phyloP scores from a whole-genome alignment of 2,797 vertebrate genomes.

The Todus mexicanus region DNA sequence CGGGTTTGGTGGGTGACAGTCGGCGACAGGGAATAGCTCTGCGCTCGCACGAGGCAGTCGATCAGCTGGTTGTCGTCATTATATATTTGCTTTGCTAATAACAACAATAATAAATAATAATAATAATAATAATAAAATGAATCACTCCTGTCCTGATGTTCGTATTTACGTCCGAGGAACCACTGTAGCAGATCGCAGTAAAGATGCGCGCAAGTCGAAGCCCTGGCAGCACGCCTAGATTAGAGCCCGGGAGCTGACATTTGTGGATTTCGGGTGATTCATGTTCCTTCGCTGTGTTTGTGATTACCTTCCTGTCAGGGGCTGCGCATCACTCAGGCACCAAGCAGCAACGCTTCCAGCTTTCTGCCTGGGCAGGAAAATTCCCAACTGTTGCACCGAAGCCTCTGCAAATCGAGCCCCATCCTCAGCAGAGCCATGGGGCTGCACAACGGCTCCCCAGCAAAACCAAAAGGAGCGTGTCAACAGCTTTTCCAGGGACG shows the following conservation, averaged over 20 bases:
- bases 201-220: not conserved
- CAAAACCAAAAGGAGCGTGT: fast-evolving
- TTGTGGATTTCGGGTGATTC: not conserved
- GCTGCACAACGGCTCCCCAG: not conserved
- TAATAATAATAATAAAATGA: not conserved
- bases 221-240: not conserved
- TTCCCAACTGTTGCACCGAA: conserved; percentile 29
- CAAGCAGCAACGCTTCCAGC: not conserved
- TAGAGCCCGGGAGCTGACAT: not conserved
- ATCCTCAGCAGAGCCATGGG: fast-evolving
- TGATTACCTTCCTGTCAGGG: not conserved
- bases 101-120: not conserved
- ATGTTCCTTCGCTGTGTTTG: not conserved
- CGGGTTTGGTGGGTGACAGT: not conserved
- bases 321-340: not conserved
- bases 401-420: not conserved
- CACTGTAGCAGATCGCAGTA: not conserved
- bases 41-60: not conserved
- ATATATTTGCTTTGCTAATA: conserved; percentile 6
- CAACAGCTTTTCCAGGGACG: not conserved
- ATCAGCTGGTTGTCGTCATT: not conserved
- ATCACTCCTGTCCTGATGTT: not conserved
- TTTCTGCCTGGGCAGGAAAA: not conserved
- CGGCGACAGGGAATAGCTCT: not conserved
- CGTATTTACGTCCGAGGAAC: not conserved